Conservation (phyloP, 1,140 invertebrate genomes). For the Drosophila littoralis region DNA sequence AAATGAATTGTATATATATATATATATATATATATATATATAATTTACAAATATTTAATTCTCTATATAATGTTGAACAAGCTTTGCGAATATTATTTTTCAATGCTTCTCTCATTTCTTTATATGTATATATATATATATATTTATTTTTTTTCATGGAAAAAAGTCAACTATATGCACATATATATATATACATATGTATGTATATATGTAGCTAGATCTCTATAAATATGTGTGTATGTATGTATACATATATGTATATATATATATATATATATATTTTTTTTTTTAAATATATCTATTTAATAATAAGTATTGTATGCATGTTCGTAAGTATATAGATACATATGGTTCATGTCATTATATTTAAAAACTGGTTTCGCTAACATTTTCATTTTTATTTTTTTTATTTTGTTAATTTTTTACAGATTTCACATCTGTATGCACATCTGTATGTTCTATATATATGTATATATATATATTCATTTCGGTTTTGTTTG, state of each 20-base stretch:
- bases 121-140: slow-evolving; percentile 45
- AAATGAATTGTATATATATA: slow-evolving; percentile 17
- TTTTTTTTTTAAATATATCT: slow-evolving; percentile 3
- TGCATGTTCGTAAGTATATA: slow-evolving; percentile 17
- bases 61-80: slow-evolving; percentile 33
- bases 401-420: slow-evolving; percentile 23
- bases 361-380: slow-evolving; percentile 60
- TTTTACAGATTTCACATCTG: slow-evolving; percentile 48
- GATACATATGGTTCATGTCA: slow-evolving; percentile 20
- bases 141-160: slow-evolving; percentile 54
- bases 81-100: slow-evolving; percentile 19
- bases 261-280: slow-evolving; percentile 9
- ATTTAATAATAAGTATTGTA: slow-evolving; percentile 22
- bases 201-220: slow-evolving; percentile 26
- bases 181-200: slow-evolving; percentile 26
- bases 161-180: slow-evolving; percentile 49
- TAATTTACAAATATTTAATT: slow-evolving; percentile 42
- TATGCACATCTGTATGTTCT: slow-evolving; percentile 2
- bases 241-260: too few relatives aligned
- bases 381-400: slow-evolving; percentile 1
- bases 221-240: slow-evolving; percentile 31
- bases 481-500: slow-evolving; percentile 13
- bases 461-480: slow-evolving; percentile 2
- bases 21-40: too few relatives aligned
- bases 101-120: slow-evolving; percentile 15